Percentiles rank a stretch among this genome's conserved stretches.
Evolutionary conservation across 2,888 invertebrate genomes (phyloP).

Genomic region (Drosophila bunnanda): DNA sequence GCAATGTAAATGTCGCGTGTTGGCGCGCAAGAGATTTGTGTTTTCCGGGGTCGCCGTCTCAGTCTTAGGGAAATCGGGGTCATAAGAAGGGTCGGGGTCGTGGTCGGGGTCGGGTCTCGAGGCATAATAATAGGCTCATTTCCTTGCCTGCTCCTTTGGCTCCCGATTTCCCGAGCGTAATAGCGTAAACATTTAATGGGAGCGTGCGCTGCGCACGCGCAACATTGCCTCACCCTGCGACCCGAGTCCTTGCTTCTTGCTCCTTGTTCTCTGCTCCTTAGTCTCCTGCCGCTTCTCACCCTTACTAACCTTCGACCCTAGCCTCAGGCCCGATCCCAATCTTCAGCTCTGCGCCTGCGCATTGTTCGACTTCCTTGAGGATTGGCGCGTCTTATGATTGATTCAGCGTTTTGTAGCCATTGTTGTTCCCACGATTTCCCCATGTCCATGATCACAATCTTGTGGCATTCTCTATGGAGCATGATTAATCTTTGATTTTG

Average conservation of each 20-base stretch:
- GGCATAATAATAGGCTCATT: slow-evolving; percentile 48
- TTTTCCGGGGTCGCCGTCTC: slow-evolving; percentile 55
- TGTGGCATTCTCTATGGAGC: slow-evolving; percentile 64
- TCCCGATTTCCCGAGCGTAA: slow-evolving; percentile 43
- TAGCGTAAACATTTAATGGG: slow-evolving; percentile 74
- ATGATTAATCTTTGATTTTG: slow-evolving; percentile 43
- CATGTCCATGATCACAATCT: slow-evolving; percentile 68
- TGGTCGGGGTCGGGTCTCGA: slow-evolving; percentile 15
- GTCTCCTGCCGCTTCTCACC: slow-evolving; percentile 10
- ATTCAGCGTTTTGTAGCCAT: slow-evolving; percentile 61
- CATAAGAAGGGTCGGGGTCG: slow-evolving; percentile 27
- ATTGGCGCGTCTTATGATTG: slow-evolving; percentile 72
- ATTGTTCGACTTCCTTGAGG: slow-evolving; percentile 71
- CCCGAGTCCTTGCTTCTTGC: slow-evolving; percentile 19
- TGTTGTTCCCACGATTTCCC: slow-evolving; percentile 58
- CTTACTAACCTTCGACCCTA: slow-evolving; percentile 30
- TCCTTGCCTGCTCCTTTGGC: slow-evolving; percentile 47
- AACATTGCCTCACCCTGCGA: slow-evolving; percentile 61
- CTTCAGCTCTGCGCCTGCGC: slow-evolving; percentile 39
- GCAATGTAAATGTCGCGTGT: slow-evolving; percentile 58
- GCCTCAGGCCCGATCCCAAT: slow-evolving; percentile 26
- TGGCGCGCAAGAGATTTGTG: slow-evolving; percentile 78
- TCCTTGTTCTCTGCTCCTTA: neutral
- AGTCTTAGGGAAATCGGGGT: slow-evolving; percentile 20
- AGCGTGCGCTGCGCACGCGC: slow-evolving; percentile 80